Evolutionary conservation across 2,797 vertebrate genomes (phyloP).

Genomic region (Sandelia bainsii): DNA sequence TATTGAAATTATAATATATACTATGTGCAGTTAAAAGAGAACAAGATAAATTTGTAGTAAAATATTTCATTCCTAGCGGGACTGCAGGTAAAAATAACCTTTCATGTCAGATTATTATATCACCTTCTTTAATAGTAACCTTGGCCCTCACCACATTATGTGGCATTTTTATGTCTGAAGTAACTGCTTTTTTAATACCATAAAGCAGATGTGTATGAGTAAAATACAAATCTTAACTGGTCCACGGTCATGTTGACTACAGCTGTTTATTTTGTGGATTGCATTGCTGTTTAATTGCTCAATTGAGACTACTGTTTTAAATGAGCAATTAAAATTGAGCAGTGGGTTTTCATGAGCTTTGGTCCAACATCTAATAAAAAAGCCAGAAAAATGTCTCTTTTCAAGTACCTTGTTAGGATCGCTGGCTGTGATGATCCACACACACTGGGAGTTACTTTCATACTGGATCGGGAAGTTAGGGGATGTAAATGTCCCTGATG

Average conservation of each 20-base stretch:
- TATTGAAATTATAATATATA: not conserved
- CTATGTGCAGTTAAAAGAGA: not conserved
- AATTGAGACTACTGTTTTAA: not conserved
- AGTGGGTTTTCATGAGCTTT: slow-evolving; percentile 4
- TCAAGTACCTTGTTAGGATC: slow-evolving; percentile 93
- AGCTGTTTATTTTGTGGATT: not conserved
- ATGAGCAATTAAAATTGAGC: not conserved
- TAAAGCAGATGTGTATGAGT: not conserved
- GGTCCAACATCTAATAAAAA: slow-evolving; percentile 1
- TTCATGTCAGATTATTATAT: slow-evolving; percentile 14
- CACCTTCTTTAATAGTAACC: slow-evolving; percentile 4
- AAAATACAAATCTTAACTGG: not conserved
- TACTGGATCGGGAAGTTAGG: slow-evolving; percentile 98
- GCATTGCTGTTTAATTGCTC: not conserved
- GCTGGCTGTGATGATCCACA: slow-evolving; percentile 95
- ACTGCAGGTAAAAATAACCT: slow-evolving; percentile 7
- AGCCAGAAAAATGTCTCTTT: not conserved
- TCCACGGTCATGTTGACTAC: not conserved
- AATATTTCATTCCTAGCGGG: slow-evolving; percentile 1
- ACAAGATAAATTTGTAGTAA: not conserved
- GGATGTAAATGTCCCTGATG: slow-evolving; percentile 94
- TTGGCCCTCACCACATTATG: not conserved
- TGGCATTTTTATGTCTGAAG: slow-evolving; percentile 3
- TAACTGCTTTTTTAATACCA: not conserved
- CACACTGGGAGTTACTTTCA: slow-evolving; percentile 97